Base-by-base conservation (phyloP, 2,888 invertebrate species). In the Hyposoter dolosus region DNA sequence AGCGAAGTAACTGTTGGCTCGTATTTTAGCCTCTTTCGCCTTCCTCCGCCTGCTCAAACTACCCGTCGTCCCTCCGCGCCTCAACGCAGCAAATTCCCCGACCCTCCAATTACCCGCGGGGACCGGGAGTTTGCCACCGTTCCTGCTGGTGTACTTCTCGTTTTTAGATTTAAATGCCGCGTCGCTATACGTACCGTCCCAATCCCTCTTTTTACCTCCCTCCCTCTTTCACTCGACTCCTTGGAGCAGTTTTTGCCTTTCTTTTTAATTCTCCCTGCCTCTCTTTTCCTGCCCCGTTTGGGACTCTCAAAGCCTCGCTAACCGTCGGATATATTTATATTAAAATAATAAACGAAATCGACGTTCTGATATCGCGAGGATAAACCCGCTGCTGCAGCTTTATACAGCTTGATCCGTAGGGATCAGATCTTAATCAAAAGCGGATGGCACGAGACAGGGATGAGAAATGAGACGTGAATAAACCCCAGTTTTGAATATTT, bases 1-100 rank as follows among this genome's bases (percentile, higher is more conserved):
- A 65, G 77, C 69, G 50, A 82, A 85, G 85, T 86, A 84, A 88
- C 85, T 82, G 87, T 87, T 82, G 78, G 83, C 88, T 89, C 88
- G 88, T 88, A 87, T 89, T 89, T 89, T 84, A 87, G 84, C 85
- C 85, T 85, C 88, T 85, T 88, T 80, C 84, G 83, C 87, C 82
- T 82, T 81, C 76, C 69, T 82, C 83, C 86, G 65, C 94, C 93
- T 92, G 92, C 90, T 89, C 90, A 93, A 94, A 93, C 92, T 90
- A 89, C 92, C 53, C 92, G 94, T 94, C 91, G 94, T 65, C 50
- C 94, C 93, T 93, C 92, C 94, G 94, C 95, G 80, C 69, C 84
- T 65, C 90, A 86, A 88, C 89, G 90, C 90, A 90, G 91, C 92
- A 89, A 91, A 91, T 91, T 92, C 91, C 90, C 90, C 92, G 90